A percentile compares a stretch with the other conserved stretches of the same genome.
phyloP scores from a whole-genome alignment of 2,113 vertebrate species.

The Dendropsophus ebraccatus region DNA sequence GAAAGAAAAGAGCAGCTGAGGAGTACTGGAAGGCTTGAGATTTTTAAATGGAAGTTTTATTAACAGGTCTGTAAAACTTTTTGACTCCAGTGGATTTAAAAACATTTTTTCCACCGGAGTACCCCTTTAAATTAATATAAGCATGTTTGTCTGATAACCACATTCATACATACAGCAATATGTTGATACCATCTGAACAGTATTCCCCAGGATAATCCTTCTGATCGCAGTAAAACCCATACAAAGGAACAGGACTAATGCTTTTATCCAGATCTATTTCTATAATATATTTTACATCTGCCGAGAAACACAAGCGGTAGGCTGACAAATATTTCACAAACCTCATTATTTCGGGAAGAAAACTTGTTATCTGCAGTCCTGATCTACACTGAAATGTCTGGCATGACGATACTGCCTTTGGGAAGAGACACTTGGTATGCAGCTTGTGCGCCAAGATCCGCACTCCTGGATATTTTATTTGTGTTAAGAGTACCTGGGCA shows the following conservation, averaged over 20 bases:
- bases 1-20: no score
- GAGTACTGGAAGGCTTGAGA: no score
- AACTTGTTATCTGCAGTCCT: background rate
- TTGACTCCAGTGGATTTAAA: no score
- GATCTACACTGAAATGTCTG: constrained; percentile 22
- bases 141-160: no score
- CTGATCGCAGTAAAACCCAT: no score
- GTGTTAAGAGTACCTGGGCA: constrained; percentile 3
- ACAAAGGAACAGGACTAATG: background rate
- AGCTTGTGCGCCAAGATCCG: constrained; percentile 7
- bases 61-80: no score
- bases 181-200: background rate
- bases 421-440: constrained; percentile 23
- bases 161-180: background rate
- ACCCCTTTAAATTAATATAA: no score
- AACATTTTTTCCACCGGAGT: no score
- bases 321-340: background rate
- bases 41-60: no score
- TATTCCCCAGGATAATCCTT: background rate
- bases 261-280: background rate
- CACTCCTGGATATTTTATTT: constrained; percentile 1
- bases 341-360: background rate
- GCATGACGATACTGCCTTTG: constrained; percentile 17
- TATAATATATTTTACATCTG: background rate
- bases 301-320: background rate